Base-by-base conservation (phyloP, 2,113 vertebrate species). In the Podarcis cretensis region DNA sequence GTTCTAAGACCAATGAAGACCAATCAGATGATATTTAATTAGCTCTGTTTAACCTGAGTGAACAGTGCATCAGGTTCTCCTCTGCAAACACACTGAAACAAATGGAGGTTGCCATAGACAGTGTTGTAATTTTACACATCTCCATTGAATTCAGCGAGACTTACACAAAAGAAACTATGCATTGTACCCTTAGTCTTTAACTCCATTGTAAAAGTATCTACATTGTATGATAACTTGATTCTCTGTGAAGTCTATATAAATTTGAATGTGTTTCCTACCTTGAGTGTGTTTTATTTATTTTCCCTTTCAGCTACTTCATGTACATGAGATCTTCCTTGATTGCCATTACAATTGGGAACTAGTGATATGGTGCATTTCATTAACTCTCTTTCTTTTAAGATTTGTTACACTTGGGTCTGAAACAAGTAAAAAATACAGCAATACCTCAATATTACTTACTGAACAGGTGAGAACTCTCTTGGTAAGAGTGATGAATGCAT, bases 361-460 rank as follows among this genome's bases (percentile, higher is more conserved):
- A 35, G 86, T 99, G 89, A 98, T 99, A 96, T 99, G 99, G 99
- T 98, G 98, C 93, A 97, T 98, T 95, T 99, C 98, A 2, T 96
- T 99, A 88, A 98, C 98, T n/a, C 98, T 99, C 80, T 99, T 99
- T 95, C 98, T 99, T 92, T 96, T 99, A 93, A 95, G 99, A 95
- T 99, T 99, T 92, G 98, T 99, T 96, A 99, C 98, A 4, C 98
- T 99, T 97, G 99, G 99, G 89, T 99, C 98, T 2, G 98, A 99
- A 96, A 99, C 99, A 92, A 99, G 98, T 97, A 99, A 98, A 96
- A 99, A 99, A 94, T 99, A 99, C 95, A 99, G 99, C 97, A 99
- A 99, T 98, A 99, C 99, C 96, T 99, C 99, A 97, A 99, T 99
- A 91, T 97, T 99, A 96, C 98, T 99, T 94, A 99, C 99, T 12